Conservation (phyloP, 2,113 vertebrate genomes). For the Heliornis fulica region DNA sequence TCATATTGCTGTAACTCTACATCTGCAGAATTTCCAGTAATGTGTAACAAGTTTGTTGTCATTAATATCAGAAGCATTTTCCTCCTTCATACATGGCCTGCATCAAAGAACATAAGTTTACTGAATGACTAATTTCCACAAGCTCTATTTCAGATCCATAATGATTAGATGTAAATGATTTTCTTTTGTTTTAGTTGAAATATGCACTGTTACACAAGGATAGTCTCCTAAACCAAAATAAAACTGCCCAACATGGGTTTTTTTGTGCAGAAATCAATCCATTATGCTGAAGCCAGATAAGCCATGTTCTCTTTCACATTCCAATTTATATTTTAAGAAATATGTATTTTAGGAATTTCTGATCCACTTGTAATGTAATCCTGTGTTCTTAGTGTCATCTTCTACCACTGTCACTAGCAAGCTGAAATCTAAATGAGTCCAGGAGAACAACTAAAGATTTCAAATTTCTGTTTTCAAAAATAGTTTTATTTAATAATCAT, state of each 20-base stretch:
- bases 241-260: neutral
- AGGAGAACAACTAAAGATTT: neutral
- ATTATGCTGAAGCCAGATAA: neutral
- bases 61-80: neutral
- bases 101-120: neutral
- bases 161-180: neutral
- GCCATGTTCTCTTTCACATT: neutral
- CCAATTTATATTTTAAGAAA: neutral
- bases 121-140: neutral
- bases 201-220: neutral
- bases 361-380: neutral
- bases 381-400: neutral
- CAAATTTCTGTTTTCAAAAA: neutral
- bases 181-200: neutral
- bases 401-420: neutral
- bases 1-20: neutral
- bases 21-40: neutral
- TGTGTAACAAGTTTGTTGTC: neutral
- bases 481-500: neutral
- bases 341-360: neutral
- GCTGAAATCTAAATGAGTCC: neutral
- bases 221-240: neutral
- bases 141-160: neutral
- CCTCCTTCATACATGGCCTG: neutral
- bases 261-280: neutral